phyloP scores from a whole-genome alignment of 2,113 vertebrate species.

The Charina bottae region DNA sequence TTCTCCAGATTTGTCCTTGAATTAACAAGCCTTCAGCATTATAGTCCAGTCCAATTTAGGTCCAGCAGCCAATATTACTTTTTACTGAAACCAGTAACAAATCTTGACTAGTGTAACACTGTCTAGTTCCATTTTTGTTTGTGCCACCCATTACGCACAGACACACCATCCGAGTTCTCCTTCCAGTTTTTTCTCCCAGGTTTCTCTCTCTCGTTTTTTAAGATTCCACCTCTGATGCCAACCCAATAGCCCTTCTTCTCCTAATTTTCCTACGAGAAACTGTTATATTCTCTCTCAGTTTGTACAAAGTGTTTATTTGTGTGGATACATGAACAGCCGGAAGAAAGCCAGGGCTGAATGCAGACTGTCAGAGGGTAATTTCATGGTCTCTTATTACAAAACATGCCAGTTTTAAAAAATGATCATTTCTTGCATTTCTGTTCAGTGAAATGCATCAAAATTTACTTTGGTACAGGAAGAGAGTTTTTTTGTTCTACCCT shows the following conservation, averaged over 20 bases:
- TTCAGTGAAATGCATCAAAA: not conserved
- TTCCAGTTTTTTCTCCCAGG: not conserved
- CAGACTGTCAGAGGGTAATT: not conserved
- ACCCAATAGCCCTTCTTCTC: not conserved
- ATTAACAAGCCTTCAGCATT: not conserved
- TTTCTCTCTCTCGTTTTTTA: not conserved
- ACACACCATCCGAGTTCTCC: not conserved
- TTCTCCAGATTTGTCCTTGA: not conserved
- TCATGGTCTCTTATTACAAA: not conserved
- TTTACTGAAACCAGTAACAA: not conserved
- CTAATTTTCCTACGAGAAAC: not conserved
- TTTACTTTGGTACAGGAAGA: not conserved
- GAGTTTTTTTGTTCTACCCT: not conserved
- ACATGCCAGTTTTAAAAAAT: not conserved
- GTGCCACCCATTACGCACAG: not conserved
- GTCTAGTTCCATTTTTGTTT: not conserved
- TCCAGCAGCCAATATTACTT: not conserved
- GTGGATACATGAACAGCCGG: not conserved
- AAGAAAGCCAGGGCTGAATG: not conserved
- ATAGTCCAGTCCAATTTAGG: not conserved
- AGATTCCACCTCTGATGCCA: not conserved
- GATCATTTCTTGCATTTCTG: not conserved
- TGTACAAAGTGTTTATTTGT: not conserved
- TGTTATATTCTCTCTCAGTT: not conserved
- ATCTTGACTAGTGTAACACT: not conserved